phyloP scores from a whole-genome alignment of 2,113 vertebrate genomes.

The Myotis lucifugus region DNA sequence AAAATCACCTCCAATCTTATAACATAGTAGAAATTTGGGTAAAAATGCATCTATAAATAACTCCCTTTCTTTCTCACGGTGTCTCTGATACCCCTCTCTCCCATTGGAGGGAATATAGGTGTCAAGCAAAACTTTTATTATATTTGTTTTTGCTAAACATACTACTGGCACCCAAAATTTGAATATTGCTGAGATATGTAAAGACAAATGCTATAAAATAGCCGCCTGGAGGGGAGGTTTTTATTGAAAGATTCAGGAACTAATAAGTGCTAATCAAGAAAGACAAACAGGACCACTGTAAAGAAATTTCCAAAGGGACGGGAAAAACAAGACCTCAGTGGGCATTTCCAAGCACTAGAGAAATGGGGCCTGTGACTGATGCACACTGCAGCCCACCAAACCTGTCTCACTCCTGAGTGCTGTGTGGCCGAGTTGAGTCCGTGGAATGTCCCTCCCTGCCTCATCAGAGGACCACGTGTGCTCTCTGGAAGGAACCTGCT shows the following conservation, averaged over 20 bases:
- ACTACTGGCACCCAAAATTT: background rate
- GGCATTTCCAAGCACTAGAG: background rate
- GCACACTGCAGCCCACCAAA: background rate
- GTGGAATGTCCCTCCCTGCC: background rate
- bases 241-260: background rate
- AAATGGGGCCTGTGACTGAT: background rate
- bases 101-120: fast-evolving
- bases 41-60: background rate
- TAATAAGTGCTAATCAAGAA: background rate
- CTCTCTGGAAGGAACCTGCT: background rate
- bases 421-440: background rate
- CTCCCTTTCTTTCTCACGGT: background rate
- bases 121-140: background rate
- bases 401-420: background rate
- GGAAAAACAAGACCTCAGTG: background rate
- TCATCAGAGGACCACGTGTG: background rate
- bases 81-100: background rate
- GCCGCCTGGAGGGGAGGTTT: background rate
- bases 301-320: background rate
- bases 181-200: background rate
- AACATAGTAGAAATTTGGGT: background rate
- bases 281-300: background rate
- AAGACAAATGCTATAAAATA: background rate
- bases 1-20: background rate
- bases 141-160: background rate